Conservation (phyloP, 2,797 vertebrate genomes). For the Lagodon rhomboides region DNA sequence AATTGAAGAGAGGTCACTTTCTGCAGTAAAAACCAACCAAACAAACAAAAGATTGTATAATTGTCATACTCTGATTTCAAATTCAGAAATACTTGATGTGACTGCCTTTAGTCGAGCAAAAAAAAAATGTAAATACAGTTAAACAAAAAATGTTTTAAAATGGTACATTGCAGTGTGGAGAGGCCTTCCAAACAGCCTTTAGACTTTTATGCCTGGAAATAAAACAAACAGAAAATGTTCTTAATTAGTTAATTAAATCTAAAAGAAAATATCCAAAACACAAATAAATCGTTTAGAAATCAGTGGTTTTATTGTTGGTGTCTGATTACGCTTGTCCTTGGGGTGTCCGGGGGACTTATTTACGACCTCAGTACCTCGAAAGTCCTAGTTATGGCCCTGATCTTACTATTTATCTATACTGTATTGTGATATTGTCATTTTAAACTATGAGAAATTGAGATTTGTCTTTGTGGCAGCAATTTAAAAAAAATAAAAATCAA, state of each 20-base stretch:
- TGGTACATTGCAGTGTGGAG: neutral
- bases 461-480: neutral
- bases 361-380: neutral
- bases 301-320: neutral
- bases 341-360: neutral
- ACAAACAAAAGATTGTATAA: neutral
- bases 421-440: neutral
- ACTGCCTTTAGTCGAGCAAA: neutral
- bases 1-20: neutral
- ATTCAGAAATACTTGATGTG: too few species aligned
- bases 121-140: neutral
- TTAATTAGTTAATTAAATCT: neutral
- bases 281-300: neutral
- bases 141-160: neutral
- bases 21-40: neutral
- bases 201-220: neutral
- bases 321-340: neutral
- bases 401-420: too few species aligned
- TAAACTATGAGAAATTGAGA: neutral
- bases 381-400: neutral
- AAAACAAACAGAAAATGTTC: neutral
- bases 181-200: neutral
- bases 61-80: neutral
- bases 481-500: neutral
- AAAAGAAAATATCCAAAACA: neutral